phyloP scores from a whole-genome alignment of 2,797 vertebrate genomes.

The Falco biarmicus region DNA sequence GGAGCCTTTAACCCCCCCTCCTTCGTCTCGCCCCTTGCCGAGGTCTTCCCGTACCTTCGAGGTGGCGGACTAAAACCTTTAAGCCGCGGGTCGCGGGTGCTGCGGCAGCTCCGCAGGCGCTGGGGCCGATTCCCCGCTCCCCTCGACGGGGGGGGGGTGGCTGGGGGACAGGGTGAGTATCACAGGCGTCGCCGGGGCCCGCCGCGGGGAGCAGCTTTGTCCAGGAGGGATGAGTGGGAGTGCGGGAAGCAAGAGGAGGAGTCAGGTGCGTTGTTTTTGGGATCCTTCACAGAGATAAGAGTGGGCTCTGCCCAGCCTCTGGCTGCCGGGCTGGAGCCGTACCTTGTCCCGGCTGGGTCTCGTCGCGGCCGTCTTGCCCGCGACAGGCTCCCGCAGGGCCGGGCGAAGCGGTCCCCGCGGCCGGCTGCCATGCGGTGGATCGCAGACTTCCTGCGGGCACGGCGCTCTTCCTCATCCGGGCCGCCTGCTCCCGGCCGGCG shows the following conservation, averaged over 20 bases:
- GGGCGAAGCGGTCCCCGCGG: not conserved
- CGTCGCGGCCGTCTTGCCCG: not conserved
- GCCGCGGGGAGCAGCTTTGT: rapidly evolving
- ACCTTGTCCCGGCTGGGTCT: not conserved
- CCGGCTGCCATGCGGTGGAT: not conserved
- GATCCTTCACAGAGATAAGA: too few relatives aligned
- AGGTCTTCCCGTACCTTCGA: too few relatives aligned
- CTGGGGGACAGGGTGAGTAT: too few relatives aligned
- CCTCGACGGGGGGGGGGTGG: rapidly evolving
- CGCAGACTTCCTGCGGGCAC: not conserved
- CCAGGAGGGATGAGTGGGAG: not conserved
- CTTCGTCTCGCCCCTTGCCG: too few relatives aligned
- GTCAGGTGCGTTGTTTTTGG: not conserved
- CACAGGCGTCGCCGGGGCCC: too few relatives aligned
- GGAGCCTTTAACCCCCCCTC: not conserved
- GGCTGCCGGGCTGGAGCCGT: too few relatives aligned
- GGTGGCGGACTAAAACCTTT: not conserved
- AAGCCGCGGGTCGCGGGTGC: rapidly evolving
- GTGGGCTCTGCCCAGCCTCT: too few relatives aligned
- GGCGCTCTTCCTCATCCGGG: not conserved
- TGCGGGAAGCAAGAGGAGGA: not conserved
- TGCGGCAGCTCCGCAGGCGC: too few relatives aligned
- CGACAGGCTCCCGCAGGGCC: not conserved
- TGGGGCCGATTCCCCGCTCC: not conserved
- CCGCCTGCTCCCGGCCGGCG: not conserved